Evolutionary conservation across 23 tunicate species (phyloP).

Genomic region (Clavelina lepadiformis): DNA sequence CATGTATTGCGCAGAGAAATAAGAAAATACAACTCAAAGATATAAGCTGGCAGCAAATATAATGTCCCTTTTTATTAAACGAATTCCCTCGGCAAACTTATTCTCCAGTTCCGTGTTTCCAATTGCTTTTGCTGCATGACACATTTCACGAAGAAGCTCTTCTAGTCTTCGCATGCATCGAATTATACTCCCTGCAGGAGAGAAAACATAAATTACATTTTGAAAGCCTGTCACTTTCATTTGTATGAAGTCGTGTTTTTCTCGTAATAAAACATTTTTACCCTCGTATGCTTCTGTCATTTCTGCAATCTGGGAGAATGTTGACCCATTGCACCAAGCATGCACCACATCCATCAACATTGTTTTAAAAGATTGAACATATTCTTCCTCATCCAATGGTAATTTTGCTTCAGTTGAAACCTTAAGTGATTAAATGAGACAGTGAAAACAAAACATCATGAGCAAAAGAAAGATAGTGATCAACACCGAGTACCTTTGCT

Average conservation of each 20-base stretch:
- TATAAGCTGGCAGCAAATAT: conserved; percentile 93
- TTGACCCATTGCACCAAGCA: conserved; percentile 65
- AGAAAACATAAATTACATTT: background rate
- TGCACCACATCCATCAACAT: conserved; percentile 88
- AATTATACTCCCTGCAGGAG: conserved; percentile 71
- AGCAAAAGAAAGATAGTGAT: background rate
- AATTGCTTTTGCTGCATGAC: conserved; percentile 95
- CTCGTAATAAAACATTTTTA: background rate
- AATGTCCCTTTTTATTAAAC: conserved; percentile 76
- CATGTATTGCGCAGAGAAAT: too few relatives aligned
- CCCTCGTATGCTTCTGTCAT: conserved; percentile 83
- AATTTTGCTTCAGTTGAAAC: conserved; percentile 71
- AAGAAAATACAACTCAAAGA: conserved; percentile 36
- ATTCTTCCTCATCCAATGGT: conserved; percentile 75
- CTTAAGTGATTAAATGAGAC: conserved; percentile 22
- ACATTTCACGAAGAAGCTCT: conserved; percentile 91
- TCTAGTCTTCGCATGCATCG: conserved; percentile 87
- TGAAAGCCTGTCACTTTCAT: background rate
- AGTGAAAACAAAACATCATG: background rate
- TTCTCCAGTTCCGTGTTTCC: conserved; percentile 87
- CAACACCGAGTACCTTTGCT: conserved; percentile 71
- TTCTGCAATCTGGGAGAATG: conserved; percentile 61
- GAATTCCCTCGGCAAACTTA: conserved; percentile 86
- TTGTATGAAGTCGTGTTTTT: background rate
- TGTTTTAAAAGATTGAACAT: conserved; percentile 72